Evolutionary conservation across 2,113 vertebrate genomes (phyloP).

Genomic region (Pseudopodoces humilis): DNA sequence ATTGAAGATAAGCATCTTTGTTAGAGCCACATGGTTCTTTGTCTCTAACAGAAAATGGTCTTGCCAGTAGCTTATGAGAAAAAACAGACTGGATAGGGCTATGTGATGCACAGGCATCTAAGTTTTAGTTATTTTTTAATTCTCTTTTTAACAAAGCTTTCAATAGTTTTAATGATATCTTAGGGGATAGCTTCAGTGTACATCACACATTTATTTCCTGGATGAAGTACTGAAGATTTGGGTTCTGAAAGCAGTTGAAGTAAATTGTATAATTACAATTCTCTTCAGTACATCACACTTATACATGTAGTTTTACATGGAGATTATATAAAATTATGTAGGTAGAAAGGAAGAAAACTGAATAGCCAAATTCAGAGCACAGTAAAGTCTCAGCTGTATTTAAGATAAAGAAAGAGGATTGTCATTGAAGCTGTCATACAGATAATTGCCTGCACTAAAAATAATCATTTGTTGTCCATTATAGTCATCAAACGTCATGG

Average conservation of each 20-base stretch:
- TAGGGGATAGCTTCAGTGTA: background rate
- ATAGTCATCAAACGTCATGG: background rate
- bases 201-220: background rate
- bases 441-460: conserved; percentile 43
- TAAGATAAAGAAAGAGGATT: conserved; percentile 24
- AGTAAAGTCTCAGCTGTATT: background rate
- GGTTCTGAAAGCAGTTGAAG: background rate
- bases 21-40: background rate
- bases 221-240: background rate
- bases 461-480: background rate
- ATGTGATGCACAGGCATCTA: background rate
- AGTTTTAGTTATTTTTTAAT: background rate
- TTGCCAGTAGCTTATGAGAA: background rate
- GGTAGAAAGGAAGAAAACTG: background rate
- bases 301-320: background rate
- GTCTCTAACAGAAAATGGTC: background rate
- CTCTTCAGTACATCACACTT: background rate
- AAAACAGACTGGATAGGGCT: background rate
- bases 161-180: background rate
- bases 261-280: conserved; percentile 1
- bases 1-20: conserved; percentile 22
- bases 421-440: conserved; percentile 24
- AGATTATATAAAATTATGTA: background rate
- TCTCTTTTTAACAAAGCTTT: conserved; percentile 1
- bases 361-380: background rate